Conservation (phyloP, 2,888 invertebrate species). For the Pandemis corylana region DNA sequence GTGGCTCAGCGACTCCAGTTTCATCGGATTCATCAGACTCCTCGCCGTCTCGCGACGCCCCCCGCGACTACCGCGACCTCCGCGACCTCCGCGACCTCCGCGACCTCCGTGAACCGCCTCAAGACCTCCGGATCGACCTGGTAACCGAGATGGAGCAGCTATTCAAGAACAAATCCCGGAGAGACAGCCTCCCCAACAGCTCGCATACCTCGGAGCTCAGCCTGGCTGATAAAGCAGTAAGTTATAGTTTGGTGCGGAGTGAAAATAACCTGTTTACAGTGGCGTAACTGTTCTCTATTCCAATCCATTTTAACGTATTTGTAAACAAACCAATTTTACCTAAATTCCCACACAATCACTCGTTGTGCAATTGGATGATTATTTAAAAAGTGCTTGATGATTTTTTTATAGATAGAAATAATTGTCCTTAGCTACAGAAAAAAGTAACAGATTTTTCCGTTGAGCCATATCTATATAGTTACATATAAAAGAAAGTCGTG, state of each 20-base stretch:
- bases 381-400: too few relatives aligned
- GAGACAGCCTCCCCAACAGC: slow-evolving; percentile 69
- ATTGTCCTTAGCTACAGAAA: too few relatives aligned
- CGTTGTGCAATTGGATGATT: too few relatives aligned
- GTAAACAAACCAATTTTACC: too few relatives aligned
- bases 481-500: too few relatives aligned
- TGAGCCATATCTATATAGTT: too few relatives aligned
- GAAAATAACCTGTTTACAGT: neutral
- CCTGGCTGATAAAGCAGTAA: slow-evolving; percentile 73
- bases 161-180: slow-evolving; percentile 63
- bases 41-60: slow-evolving; percentile 59
- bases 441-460: too few relatives aligned
- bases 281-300: too few relatives aligned
- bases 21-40: slow-evolving; percentile 75
- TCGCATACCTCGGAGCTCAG: slow-evolving; percentile 62
- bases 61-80: slow-evolving; percentile 56
- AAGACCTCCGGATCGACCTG: slow-evolving; percentile 71
- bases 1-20: slow-evolving; percentile 76
- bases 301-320: too few relatives aligned
- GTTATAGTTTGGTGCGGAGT: slow-evolving; percentile 45
- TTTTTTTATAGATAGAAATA: too few relatives aligned
- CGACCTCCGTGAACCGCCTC: slow-evolving; percentile 60
- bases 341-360: too few relatives aligned
- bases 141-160: slow-evolving; percentile 78
- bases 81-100: slow-evolving; percentile 49